Percentiles rank a stretch among this genome's conserved stretches.
Evolutionary conservation across 2,888 invertebrate genomes (phyloP).

Genomic region (Oithona nana): DNA sequence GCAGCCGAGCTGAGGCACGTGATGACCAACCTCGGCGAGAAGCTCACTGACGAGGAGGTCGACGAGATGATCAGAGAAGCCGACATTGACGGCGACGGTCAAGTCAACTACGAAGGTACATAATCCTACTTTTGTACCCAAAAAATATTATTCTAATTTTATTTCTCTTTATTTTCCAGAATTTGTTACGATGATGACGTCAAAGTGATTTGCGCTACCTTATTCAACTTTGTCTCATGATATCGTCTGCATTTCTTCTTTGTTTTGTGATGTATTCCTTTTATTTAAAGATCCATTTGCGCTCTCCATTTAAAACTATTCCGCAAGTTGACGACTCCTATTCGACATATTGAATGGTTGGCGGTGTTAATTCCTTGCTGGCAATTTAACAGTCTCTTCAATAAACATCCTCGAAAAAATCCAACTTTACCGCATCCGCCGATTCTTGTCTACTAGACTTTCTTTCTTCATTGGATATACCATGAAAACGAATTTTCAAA

Average conservation of each 20-base stretch:
- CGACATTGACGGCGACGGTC: slow-evolving; percentile 96
- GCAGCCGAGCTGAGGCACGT: slow-evolving; percentile 96
- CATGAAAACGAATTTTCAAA: too few relatives aligned
- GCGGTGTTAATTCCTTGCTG: background rate
- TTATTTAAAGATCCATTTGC: background rate
- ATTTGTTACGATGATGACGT: slow-evolving; percentile 98
- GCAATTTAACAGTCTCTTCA: background rate
- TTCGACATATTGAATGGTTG: background rate
- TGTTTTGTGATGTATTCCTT: background rate
- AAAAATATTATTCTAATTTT: slow-evolving; percentile 7
- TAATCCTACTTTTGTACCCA: background rate
- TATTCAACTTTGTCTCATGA: background rate
- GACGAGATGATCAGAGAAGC: slow-evolving; percentile 99
- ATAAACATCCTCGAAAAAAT: background rate
- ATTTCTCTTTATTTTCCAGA: slow-evolving; percentile 44
- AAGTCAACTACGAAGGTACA: slow-evolving; percentile 90
- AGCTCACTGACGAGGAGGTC: slow-evolving; percentile 95
- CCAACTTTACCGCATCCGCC: too few relatives aligned
- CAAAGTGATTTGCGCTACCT: slow-evolving; percentile 52
- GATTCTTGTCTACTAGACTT: too few relatives aligned
- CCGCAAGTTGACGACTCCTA: background rate
- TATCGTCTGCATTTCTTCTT: background rate
- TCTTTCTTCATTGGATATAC: too few relatives aligned
- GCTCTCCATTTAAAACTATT: background rate
- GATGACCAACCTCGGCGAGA: slow-evolving; percentile 98